Evolutionary conservation across 2,888 invertebrate genomes (phyloP).

Genomic region (Seladonia tumulorum): DNA sequence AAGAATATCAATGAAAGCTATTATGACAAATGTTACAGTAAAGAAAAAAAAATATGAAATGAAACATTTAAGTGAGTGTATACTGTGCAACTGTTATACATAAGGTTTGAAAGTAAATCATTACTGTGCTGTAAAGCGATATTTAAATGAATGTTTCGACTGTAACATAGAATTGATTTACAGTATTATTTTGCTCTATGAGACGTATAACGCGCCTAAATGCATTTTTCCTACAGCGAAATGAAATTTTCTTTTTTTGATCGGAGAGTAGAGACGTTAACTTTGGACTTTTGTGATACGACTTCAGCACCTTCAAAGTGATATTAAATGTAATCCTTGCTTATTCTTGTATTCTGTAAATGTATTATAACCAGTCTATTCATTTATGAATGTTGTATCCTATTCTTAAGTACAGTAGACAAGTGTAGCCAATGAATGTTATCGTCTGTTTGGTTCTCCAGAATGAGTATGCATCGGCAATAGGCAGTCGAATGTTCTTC

Average conservation of each 20-base stretch:
- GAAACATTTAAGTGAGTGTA: constrained; percentile 66
- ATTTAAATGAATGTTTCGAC: constrained; percentile 58
- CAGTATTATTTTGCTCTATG: constrained; percentile 37
- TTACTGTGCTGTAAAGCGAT: constrained; percentile 48
- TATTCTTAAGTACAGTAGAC: constrained; percentile 48
- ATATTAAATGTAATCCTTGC: constrained; percentile 4
- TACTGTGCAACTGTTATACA: constrained; percentile 66
- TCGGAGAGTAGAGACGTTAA: neutral
- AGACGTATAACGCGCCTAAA: constrained; percentile 21
- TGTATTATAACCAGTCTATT: constrained; percentile 44
- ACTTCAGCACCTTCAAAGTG: constrained; percentile 22
- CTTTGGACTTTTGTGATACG: constrained; percentile 38
- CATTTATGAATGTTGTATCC: constrained; percentile 51
- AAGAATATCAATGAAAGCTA: constrained; percentile 61
- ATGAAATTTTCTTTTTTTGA: neutral
- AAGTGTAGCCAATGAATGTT: constrained; percentile 42
- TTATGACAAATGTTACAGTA: constrained; percentile 66
- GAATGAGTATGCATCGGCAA: constrained; percentile 17
- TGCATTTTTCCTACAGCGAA: neutral
- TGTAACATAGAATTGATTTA: constrained; percentile 50
- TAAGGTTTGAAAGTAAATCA: constrained; percentile 65
- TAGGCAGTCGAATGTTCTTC: constrained; percentile 6
- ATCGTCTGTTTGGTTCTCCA: constrained; percentile 36
- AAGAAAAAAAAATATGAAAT: constrained; percentile 43
- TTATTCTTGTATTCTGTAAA: constrained; percentile 58